Percentiles rank a stretch among this genome's conserved stretches.
These are phyloP conservation scores for Polypterus bichir DNA, from an alignment of 2,113 vertebrate species.

Conservation along the genomic window DNA sequence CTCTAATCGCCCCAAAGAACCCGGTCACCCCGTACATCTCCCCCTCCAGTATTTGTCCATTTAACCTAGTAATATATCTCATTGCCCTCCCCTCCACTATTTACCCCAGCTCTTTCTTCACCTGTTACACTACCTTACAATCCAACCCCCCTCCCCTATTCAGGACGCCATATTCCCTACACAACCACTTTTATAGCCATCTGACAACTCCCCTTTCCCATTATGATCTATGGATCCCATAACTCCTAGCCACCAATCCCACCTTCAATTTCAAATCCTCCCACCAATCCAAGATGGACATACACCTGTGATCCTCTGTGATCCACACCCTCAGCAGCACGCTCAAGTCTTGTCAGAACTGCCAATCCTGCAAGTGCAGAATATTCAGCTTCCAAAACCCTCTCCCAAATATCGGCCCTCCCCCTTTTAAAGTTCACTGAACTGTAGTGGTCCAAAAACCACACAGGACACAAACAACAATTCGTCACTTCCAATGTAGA, in stretches of 20 bases:
- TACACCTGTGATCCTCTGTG: not conserved
- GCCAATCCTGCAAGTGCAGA: conserved; percentile 3
- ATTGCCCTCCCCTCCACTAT: too few relatives aligned
- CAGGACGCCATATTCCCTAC: too few relatives aligned
- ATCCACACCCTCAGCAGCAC: conserved; percentile 8
- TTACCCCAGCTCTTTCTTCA: too few relatives aligned
- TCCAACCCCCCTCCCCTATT: too few relatives aligned
- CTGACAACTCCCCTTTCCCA: conserved; percentile 1
- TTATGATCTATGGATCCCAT: conserved; percentile 2
- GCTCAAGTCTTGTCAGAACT: not conserved
- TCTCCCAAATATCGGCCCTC: not conserved
- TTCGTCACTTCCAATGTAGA: not conserved
- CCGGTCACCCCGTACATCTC: too few relatives aligned
- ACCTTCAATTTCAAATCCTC: not conserved
- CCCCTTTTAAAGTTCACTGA: conserved; percentile 11
- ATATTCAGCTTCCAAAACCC: conserved; percentile 20
- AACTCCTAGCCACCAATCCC: conserved; percentile 17
- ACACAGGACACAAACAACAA: conserved; percentile 11
- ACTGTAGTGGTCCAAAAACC: conserved; percentile 11
- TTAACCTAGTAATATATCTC: too few relatives aligned
- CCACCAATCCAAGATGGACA: not conserved
- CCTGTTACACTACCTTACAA: too few relatives aligned
- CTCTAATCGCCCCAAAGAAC: too few relatives aligned
- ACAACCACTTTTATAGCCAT: conserved; percentile 12
- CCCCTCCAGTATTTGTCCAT: too few relatives aligned